Evolutionary conservation across 2,797 vertebrate species (phyloP).

Genomic region (Gymnoscopelus microlampas): DNA sequence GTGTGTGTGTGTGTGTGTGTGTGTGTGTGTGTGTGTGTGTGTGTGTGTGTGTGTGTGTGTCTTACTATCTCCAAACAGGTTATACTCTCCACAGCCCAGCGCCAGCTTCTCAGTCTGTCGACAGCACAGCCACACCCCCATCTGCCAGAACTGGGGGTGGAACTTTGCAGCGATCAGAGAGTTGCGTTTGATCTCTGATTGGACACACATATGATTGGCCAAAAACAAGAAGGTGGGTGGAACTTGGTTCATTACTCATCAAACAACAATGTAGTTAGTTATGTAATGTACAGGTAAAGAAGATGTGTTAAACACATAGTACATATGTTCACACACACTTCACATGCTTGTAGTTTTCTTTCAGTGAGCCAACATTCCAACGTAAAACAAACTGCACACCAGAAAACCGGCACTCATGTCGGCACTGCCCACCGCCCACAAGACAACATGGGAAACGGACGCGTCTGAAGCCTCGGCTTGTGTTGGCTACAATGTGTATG

Average conservation of each 20-base stretch:
- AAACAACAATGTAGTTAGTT: too few species aligned
- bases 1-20: conserved; percentile 8
- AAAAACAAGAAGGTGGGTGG: too few species aligned
- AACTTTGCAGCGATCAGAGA: conserved; percentile 87
- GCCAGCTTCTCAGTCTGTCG: conserved; percentile 92
- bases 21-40: not conserved
- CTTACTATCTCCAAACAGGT: conserved; percentile 89
- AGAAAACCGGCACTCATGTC: too few species aligned
- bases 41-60: conserved; percentile 9
- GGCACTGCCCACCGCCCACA: too few species aligned
- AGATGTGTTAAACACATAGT: not conserved
- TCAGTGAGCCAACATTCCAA: too few species aligned
- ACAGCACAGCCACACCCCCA: conserved; percentile 92
- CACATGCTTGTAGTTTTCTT: not conserved
- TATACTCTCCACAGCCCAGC: conserved; percentile 91
- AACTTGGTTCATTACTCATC: too few species aligned
- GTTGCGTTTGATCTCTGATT: conserved; percentile 91
- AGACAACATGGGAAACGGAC: too few species aligned
- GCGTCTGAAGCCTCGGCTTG: too few species aligned
- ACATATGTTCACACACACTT: conserved; percentile 15
- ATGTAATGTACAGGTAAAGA: too few species aligned
- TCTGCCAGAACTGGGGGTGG: conserved; percentile 94
- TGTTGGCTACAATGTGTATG: too few species aligned
- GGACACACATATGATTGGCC: not conserved
- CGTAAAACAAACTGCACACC: too few species aligned